Evolutionary conservation across 2,113 vertebrate genomes (phyloP).

Genomic region (Osmerus eperlanus): DNA sequence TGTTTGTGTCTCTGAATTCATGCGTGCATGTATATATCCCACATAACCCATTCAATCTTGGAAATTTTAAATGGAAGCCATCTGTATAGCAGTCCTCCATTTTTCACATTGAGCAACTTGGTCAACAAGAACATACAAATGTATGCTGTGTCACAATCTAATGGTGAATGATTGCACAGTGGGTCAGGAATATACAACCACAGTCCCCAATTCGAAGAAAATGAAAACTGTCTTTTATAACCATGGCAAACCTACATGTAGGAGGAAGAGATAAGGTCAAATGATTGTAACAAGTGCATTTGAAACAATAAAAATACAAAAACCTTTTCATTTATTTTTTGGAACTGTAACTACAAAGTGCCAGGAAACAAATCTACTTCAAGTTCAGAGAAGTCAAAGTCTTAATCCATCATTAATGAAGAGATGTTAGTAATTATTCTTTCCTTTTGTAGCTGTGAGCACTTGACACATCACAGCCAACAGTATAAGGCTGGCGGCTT

Average conservation of each 20-base stretch:
- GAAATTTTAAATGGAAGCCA: slow-evolving; percentile 35
- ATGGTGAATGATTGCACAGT: neutral
- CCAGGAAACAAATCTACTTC: neutral
- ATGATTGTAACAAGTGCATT: neutral
- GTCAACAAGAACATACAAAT: neutral
- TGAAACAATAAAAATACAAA: neutral
- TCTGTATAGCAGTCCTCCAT: slow-evolving; percentile 22
- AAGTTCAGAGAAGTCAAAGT: neutral
- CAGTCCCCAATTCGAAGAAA: neutral
- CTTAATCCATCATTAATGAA: slow-evolving; percentile 34
- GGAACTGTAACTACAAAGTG: neutral
- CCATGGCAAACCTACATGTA: neutral
- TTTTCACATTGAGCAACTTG: slow-evolving; percentile 23
- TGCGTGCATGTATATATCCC: neutral
- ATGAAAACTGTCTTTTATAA: neutral
- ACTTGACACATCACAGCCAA: slow-evolving; percentile 44
- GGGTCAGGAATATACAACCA: neutral
- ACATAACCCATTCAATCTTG: slow-evolving; percentile 7
- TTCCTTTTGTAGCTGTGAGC: slow-evolving; percentile 44
- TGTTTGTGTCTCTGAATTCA: neutral
- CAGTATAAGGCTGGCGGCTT: slow-evolving; percentile 48
- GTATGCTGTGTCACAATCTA: neutral
- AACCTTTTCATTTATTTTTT: neutral
- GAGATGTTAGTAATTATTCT: slow-evolving; percentile 47
- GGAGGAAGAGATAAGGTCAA: neutral